phyloP scores from a whole-genome alignment of 2,113 vertebrate species.

The Bagarius yarrelli region DNA sequence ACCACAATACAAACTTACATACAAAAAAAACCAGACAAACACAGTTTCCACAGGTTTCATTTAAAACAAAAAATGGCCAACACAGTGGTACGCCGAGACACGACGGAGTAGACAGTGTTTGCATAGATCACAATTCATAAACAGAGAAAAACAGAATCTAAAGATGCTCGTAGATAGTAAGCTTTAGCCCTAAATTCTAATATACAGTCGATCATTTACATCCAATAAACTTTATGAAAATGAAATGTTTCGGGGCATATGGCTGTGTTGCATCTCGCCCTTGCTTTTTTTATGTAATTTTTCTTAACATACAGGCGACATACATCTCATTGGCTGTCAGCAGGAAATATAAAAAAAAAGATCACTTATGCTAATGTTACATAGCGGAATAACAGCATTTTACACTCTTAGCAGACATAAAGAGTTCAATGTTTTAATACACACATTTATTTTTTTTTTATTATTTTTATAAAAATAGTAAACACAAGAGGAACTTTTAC shows the following conservation, averaged over 20 bases:
- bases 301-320: neutral
- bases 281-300: neutral
- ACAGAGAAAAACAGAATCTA: constrained; percentile 20
- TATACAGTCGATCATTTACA: too few relatives aligned
- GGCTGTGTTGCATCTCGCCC: neutral
- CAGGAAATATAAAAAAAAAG: too few relatives aligned
- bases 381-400: neutral
- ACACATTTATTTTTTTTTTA: neutral
- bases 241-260: neutral
- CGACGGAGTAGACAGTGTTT: constrained; percentile 43
- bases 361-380: neutral
- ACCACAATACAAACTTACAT: constrained; percentile 61
- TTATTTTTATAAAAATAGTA: too few relatives aligned
- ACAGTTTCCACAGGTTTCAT: constrained; percentile 49
- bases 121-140: constrained; percentile 55
- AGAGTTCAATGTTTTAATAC: neutral
- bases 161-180: neutral
- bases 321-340: neutral
- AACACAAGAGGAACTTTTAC: too few relatives aligned
- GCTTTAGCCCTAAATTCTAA: neutral
- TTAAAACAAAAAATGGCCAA: constrained; percentile 23
- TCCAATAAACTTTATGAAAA: neutral
- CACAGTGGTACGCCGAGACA: constrained; percentile 46
- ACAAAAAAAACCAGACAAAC: constrained; percentile 41
- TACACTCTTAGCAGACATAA: neutral